Percentiles rank a stretch among this genome's conserved stretches.
phyloP scores from a whole-genome alignment of 2,888 invertebrate species.

The Idaea aversata region DNA sequence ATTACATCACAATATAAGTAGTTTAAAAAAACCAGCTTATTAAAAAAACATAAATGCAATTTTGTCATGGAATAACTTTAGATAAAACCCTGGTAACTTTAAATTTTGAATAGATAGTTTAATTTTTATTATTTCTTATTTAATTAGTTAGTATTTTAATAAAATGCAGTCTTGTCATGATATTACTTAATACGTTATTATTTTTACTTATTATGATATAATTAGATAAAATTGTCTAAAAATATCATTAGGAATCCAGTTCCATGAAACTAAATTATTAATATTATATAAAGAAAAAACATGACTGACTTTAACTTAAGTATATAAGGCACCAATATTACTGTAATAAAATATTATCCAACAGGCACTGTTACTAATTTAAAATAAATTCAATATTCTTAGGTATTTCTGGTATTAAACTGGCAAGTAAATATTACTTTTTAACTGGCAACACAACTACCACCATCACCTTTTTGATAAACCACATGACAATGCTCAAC shows the following conservation, averaged over 20 bases:
- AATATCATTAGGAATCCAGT: background rate
- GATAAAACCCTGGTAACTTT: too few species aligned
- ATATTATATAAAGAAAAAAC: too few species aligned
- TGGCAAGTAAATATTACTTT: background rate
- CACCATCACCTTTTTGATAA: background rate
- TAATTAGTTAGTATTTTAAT: background rate
- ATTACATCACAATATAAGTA: background rate
- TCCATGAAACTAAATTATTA: background rate
- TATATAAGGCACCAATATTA: background rate
- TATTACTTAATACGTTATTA: background rate
- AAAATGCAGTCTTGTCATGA: conserved; percentile 1
- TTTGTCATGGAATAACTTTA: background rate
- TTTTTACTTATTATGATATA: background rate
- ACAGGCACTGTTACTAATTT: background rate
- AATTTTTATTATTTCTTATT: background rate
- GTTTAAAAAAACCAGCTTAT: too few species aligned
- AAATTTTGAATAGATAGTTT: background rate
- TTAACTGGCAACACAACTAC: background rate
- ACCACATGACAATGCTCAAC: background rate
- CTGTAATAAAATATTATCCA: background rate
- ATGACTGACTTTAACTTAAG: background rate
- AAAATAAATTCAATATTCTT: background rate
- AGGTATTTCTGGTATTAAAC: too few species aligned
- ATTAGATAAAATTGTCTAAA: background rate
- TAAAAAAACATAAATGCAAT: background rate